These are phyloP conservation scores for Strigops habroptila DNA, from an alignment of 2,113 vertebrate species.

Conservation along the genomic window DNA sequence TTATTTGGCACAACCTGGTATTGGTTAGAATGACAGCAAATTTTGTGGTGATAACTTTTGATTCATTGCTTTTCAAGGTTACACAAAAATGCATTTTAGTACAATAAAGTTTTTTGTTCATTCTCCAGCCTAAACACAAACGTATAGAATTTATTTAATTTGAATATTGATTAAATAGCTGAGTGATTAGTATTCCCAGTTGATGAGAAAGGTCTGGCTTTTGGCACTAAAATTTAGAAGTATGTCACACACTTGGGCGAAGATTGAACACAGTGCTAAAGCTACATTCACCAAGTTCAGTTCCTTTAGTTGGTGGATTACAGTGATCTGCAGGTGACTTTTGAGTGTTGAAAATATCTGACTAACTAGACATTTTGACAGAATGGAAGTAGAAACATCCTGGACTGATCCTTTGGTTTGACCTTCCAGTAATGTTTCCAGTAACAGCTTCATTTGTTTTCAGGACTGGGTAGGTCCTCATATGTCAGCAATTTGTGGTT, in stretches of 20 bases:
- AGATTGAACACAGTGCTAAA: neutral
- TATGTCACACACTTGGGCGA: neutral
- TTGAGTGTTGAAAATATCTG: neutral
- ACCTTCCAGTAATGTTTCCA: neutral
- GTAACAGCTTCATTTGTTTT: neutral
- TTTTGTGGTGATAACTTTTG: neutral
- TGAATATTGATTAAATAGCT: neutral
- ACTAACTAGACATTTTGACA: neutral
- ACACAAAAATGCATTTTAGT: neutral
- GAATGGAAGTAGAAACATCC: neutral
- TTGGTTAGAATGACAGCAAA: neutral
- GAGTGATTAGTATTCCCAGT: neutral
- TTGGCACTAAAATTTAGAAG: neutral
- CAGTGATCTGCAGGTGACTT: neutral
- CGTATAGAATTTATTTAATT: neutral
- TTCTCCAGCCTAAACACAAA: neutral
- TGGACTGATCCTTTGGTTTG: neutral
- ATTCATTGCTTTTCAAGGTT: neutral
- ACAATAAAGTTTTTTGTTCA: neutral
- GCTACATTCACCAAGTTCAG: neutral
- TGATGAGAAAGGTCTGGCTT: neutral
- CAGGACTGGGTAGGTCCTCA: neutral
- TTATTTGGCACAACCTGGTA: neutral
- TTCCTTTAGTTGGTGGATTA: neutral
- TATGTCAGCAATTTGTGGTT: constrained; percentile 42